Evolutionary conservation across 2,888 invertebrate species (phyloP), one percentile per base, ranked within the genome.

Genomic region (Coelopa pilipes): DNA sequence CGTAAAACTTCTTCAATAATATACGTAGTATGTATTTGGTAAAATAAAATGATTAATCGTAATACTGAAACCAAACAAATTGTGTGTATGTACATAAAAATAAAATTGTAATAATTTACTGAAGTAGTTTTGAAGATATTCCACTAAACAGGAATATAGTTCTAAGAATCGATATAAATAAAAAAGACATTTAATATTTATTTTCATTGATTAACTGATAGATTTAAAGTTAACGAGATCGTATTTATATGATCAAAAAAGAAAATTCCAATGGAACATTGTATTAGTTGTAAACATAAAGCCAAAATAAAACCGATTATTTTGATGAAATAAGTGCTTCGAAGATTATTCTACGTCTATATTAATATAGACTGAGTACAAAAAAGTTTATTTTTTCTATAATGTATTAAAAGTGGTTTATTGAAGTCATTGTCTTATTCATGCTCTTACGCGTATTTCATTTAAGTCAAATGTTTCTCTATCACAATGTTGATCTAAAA

Each of bases 221-320:
- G 34, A 34, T 34, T 34, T 34, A 34, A 34, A 57, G 17, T 57
- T 57, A 19, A 57, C 21, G 21, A 19, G 11, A 57, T 19, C 13
- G 12, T 19, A 17, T 57, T 15, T 34, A 2, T 2, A 34, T n/a
- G 46, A 19, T 13, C 5, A 1, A 13, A 65, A 47, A 65, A 45
- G 19, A 15, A 24, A 19, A 65, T n/a, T n/a, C 12, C 15, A 46
- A 63, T 34, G 10, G 17, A 46, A 63, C 46, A 60, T 15, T 19
- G 19, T 34, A 34, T 34, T 21, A 50, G 49, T 66, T 66, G 47
- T 50, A 66, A 66, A 7, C 17, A 19, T 19, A 46, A 65, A 21
- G 66, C 66, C 66, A 66, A 66, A 66, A 66, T 66, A 66, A 50
- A 66, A 4, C 49, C 50, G 19, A 24, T 49, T 50, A 66, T 66